A percentile compares a stretch with the other conserved stretches of the same genome.
Conservation (phyloP, 2,113 vertebrate species). For the Rhineura floridana region DNA sequence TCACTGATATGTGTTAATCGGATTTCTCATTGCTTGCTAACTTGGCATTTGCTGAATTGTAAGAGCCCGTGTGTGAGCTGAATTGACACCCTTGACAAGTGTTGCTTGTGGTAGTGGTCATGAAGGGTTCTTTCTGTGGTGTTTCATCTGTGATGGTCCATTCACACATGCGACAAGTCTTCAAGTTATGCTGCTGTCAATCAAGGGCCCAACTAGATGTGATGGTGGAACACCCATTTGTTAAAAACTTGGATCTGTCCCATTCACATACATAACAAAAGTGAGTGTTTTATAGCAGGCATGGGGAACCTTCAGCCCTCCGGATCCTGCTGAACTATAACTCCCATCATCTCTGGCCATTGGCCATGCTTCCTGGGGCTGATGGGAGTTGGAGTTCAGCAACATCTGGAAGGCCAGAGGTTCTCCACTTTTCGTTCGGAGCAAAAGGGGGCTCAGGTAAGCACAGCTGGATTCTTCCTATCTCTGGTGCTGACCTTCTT, state of each 20-base stretch:
- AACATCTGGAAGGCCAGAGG: too few species aligned
- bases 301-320: too few species aligned
- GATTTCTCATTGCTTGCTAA: background rate
- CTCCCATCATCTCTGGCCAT: too few species aligned
- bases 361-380: too few species aligned
- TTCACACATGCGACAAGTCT: background rate
- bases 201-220: background rate
- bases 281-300: too few species aligned
- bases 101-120: background rate
- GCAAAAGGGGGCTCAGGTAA: background rate
- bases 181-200: background rate
- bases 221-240: background rate
- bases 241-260: background rate
- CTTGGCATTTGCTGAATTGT: background rate
- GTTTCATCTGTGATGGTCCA: background rate
- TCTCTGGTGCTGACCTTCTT: background rate
- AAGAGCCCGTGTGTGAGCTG: background rate
- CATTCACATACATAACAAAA: background rate
- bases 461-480: background rate
- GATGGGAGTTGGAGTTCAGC: too few species aligned
- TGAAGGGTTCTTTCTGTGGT: too few species aligned
- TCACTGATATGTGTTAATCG: too few species aligned
- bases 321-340: too few species aligned
- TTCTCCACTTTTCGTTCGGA: too few species aligned
- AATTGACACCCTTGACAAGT: background rate